Evolutionary conservation across 2,888 invertebrate genomes (phyloP).

Genomic region (Parasteatoda lunata): DNA sequence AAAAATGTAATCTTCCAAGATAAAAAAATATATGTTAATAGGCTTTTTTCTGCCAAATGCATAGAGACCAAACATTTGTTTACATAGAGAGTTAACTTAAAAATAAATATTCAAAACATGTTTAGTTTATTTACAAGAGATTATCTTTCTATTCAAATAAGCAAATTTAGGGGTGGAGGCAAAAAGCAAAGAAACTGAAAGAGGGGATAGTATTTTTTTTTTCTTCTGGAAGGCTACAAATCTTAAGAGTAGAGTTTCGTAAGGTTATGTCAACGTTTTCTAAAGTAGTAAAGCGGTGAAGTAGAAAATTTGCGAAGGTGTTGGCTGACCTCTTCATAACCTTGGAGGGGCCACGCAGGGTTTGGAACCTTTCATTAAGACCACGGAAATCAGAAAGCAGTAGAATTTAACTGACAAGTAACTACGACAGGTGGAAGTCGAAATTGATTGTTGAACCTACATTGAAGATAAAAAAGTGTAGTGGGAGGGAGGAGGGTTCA

Average conservation of each 20-base stretch:
- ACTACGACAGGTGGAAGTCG: conserved; percentile 57
- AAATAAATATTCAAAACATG: not conserved
- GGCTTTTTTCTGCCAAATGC: too few relatives aligned
- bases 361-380: conserved; percentile 49
- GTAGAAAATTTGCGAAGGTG: conserved; percentile 53
- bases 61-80: too few relatives aligned
- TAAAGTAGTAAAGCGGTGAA: conserved; percentile 21
- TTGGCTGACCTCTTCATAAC: conserved; percentile 48
- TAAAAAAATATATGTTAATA: too few relatives aligned
- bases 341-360: conserved; percentile 40
- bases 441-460: conserved; percentile 60
- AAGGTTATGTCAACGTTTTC: conserved; percentile 47
- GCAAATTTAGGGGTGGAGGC: not conserved
- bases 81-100: too few relatives aligned
- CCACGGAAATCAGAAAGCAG: conserved; percentile 48
- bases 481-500: conserved; percentile 33
- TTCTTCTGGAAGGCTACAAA: conserved; percentile 21
- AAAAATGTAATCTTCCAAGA: too few relatives aligned
- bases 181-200: not conserved
- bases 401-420: conserved; percentile 45
- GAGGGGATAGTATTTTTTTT: not conserved
- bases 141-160: not conserved
- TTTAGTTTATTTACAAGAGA: not conserved
- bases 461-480: conserved; percentile 12
- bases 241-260: conserved; percentile 18